A percentile compares a stretch with the other conserved stretches of the same genome.
phyloP scores from a whole-genome alignment of 2,888 invertebrate species.

The Keiferia lycopersicella region DNA sequence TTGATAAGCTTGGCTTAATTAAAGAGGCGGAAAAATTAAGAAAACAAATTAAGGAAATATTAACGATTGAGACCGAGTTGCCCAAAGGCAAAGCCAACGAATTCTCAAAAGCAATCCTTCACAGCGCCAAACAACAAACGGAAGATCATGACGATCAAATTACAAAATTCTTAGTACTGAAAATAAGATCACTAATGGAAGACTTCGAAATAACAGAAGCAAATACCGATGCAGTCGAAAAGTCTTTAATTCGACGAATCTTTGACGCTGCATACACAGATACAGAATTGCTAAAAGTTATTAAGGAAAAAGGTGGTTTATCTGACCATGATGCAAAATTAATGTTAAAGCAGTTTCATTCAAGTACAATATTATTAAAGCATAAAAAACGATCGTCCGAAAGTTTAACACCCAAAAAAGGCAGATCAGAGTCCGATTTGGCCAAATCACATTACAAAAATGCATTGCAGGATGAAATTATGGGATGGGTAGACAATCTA shows the following conservation, averaged over 20 bases:
- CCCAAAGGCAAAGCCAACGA: conserved; percentile 1
- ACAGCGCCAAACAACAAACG: not conserved
- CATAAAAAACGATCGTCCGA: not conserved
- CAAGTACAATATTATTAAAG: not conserved
- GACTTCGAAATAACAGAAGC: not conserved
- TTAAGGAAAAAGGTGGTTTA: conserved; percentile 35
- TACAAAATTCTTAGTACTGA: not conserved
- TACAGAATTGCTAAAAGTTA: conserved; percentile 31
- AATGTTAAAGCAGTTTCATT: not conserved
- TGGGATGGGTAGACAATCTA: conserved; percentile 34
- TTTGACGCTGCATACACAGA: not conserved
- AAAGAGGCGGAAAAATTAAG: conserved; percentile 18
- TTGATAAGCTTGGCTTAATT: conserved; percentile 26
- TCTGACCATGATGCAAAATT: conserved; percentile 29
- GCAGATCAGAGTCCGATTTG: not conserved
- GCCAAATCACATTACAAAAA: conserved; percentile 24
- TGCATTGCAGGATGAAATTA: conserved; percentile 36
- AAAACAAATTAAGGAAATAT: not conserved
- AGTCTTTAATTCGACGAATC: not conserved
- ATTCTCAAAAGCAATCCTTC: not conserved
- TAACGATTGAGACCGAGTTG: not conserved
- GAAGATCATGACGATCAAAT: not conserved
- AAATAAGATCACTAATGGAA: not conserved
- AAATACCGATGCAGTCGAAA: not conserved
- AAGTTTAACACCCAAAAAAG: not conserved